phyloP scores from a whole-genome alignment of 2,797 vertebrate species.

The Schizopygopsis malacanthus region DNA sequence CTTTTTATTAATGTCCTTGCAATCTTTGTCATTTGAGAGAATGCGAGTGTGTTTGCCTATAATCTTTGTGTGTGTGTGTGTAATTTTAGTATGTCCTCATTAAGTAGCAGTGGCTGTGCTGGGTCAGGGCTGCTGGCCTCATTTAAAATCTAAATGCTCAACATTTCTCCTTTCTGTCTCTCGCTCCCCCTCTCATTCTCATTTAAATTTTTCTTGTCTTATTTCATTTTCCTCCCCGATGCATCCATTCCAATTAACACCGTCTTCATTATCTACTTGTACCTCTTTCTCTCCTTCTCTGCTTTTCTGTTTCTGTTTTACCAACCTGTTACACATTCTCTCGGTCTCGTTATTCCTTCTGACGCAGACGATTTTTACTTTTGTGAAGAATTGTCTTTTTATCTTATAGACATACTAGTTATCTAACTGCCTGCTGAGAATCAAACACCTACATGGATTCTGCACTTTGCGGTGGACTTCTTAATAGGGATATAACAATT shows the following conservation, averaged over 20 bases:
- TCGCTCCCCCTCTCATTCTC: conserved; percentile 27
- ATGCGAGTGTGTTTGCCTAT: conserved; percentile 27
- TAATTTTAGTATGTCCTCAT: conserved; percentile 62
- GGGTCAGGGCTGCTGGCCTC: conserved; percentile 62
- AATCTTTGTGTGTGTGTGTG: conserved; percentile 9
- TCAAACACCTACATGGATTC: conserved; percentile 10
- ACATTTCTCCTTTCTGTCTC: conserved; percentile 49
- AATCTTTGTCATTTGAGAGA: conserved; percentile 8
- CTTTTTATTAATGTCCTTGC: background rate
- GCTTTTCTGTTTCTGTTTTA: background rate
- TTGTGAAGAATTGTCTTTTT: background rate
- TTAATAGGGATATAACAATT: background rate
- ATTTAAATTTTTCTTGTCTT: conserved; percentile 50
- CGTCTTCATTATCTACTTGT: conserved; percentile 53
- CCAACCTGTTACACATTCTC: conserved; percentile 14
- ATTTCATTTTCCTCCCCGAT: conserved; percentile 59
- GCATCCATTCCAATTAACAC: conserved; percentile 60
- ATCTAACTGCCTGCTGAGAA: background rate
- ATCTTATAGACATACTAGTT: background rate
- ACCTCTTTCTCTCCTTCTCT: conserved; percentile 25
- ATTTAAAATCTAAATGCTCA: conserved; percentile 63
- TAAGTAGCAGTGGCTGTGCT: conserved; percentile 56
- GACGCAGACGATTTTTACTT: background rate
- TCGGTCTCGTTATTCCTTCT: background rate
- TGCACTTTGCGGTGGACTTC: background rate